These are phyloP conservation scores for Caranx melampygus DNA, from an alignment of 2,113 vertebrate genomes.

Conservation along the genomic window DNA sequence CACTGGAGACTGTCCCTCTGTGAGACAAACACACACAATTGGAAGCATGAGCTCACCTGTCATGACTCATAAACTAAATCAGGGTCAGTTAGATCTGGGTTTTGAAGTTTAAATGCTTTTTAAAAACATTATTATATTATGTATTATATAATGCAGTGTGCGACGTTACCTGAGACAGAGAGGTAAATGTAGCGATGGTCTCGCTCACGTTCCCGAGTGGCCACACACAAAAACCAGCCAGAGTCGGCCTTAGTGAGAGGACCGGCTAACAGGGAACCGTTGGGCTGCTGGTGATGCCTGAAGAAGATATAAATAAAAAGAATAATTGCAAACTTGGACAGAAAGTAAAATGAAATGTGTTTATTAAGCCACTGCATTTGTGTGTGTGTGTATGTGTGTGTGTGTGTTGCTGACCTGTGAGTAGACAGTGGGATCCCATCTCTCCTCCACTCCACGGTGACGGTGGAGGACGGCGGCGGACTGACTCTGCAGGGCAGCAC, in stretches of 20 bases:
- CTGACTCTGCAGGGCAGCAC: slow-evolving; percentile 88
- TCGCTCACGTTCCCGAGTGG: slow-evolving; percentile 75
- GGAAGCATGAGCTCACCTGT: background rate
- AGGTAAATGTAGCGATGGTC: slow-evolving; percentile 87
- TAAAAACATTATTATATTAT: too few species aligned
- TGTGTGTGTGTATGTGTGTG: background rate
- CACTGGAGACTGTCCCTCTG: slow-evolving; percentile 51
- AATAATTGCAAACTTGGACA: background rate
- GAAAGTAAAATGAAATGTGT: background rate
- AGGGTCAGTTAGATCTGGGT: too few species aligned
- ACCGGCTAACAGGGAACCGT: slow-evolving; percentile 89
- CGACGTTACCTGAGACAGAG: slow-evolving; percentile 84
- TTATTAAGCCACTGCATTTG: background rate
- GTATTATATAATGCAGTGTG: too few species aligned
- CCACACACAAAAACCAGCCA: slow-evolving; percentile 88
- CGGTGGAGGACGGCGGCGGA: slow-evolving; percentile 74
- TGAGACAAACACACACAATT: background rate
- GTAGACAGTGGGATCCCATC: slow-evolving; percentile 83
- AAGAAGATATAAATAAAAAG: background rate
- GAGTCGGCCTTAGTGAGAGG: slow-evolving; percentile 83
- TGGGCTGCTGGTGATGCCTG: slow-evolving; percentile 89
- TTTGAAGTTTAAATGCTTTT: too few species aligned
- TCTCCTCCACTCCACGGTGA: slow-evolving; percentile 88
- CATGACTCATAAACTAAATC: background rate
- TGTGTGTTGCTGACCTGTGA: slow-evolving; percentile 83